Conservation (phyloP, 1,140 invertebrate species). For the Achroia grisella region DNA sequence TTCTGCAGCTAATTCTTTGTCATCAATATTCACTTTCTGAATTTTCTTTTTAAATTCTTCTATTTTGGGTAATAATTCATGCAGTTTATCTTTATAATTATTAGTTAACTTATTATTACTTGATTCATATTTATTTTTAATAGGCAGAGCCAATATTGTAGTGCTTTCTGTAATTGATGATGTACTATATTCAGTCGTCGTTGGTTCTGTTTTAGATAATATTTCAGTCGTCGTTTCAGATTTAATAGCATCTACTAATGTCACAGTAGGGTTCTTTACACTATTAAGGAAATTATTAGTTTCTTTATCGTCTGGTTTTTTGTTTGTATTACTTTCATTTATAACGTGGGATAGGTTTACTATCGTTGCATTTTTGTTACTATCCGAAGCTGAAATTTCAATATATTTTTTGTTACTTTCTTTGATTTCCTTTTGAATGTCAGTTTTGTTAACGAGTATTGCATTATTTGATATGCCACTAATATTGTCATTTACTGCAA, state of each 20-base stretch:
- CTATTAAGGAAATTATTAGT: neutral
- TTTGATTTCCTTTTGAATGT: neutral
- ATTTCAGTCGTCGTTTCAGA: neutral
- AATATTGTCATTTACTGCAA: neutral
- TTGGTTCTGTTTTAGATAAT: neutral
- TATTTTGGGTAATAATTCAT: slow-evolving; percentile 38
- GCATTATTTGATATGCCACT: slow-evolving; percentile 3
- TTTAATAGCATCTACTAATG: neutral
- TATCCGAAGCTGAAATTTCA: slow-evolving; percentile 10
- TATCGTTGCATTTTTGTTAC: neutral
- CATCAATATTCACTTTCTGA: slow-evolving; percentile 65
- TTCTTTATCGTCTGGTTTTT: slow-evolving; percentile 7
- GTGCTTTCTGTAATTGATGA: slow-evolving; percentile 11
- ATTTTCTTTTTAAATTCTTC: slow-evolving; percentile 66
- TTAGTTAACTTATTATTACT: neutral
- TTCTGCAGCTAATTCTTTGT: slow-evolving; percentile 49
- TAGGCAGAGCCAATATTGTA: slow-evolving; percentile 7
- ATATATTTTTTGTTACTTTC: slow-evolving; percentile 7
- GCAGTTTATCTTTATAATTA: slow-evolving; percentile 11
- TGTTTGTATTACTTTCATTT: neutral
- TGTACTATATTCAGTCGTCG: slow-evolving; percentile 2
- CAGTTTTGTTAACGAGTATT: neutral
- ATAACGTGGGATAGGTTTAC: neutral
- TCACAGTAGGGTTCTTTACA: neutral
- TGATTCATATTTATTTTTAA: neutral